Percentiles rank a stretch among this genome's conserved stretches.
These are phyloP conservation scores for Scelioninae gen. 1 DNA, from an alignment of 2,888 invertebrate species.

Conservation along the genomic window DNA sequence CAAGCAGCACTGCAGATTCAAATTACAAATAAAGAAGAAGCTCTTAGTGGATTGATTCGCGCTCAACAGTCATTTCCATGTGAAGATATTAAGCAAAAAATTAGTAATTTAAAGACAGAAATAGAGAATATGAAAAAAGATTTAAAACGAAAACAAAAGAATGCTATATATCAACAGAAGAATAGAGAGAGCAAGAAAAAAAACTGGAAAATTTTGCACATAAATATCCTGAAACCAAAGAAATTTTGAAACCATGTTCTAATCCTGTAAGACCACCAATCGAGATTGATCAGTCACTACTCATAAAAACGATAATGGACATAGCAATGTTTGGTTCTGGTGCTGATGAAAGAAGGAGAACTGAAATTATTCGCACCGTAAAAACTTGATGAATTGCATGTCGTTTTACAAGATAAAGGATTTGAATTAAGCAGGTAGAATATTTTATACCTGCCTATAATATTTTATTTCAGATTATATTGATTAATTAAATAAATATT, in stretches of 20 bases:
- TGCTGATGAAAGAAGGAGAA: slow-evolving; percentile 22
- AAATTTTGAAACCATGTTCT: slow-evolving; percentile 4
- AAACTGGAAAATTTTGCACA: neutral
- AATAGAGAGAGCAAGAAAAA: neutral
- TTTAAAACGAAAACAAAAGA: neutral
- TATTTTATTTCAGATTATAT: no score
- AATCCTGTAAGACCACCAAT: slow-evolving; percentile 12
- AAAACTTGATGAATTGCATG: slow-evolving; percentile 7
- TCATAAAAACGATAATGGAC: neutral
- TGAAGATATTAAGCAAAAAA: slow-evolving; percentile 1
- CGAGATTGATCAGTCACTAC: slow-evolving; percentile 8
- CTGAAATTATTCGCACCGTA: slow-evolving; percentile 3
- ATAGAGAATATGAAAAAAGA: neutral
- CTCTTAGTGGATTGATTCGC: neutral
- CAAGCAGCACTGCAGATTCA: neutral
- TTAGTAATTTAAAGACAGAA: neutral
- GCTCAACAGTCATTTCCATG: slow-evolving; percentile 7
- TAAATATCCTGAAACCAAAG: slow-evolving; percentile 1
- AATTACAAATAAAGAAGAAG: neutral
- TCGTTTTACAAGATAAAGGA: slow-evolving; percentile 13
- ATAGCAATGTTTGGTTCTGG: slow-evolving; percentile 23
- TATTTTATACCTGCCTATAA: neutral
- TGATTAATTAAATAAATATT: no score
- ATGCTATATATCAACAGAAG: slow-evolving; percentile 13
- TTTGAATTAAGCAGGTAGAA: slow-evolving; percentile 14